Evolutionary conservation across 2,888 invertebrate genomes (phyloP).

Genomic region (Aphelenchoides bicaudatus): DNA sequence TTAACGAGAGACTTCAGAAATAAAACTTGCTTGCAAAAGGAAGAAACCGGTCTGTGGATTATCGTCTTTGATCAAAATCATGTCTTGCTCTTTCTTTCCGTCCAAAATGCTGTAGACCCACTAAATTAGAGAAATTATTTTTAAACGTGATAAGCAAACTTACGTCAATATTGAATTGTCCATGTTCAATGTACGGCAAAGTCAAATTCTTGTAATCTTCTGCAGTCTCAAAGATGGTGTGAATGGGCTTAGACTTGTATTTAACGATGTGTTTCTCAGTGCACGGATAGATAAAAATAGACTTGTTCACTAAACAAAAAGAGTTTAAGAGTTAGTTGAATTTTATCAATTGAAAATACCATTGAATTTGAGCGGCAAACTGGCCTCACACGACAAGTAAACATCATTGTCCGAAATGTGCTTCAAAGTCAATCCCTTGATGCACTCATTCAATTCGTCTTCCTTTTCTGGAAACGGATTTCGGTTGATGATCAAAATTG

Average conservation of each 20-base stretch:
- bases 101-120: slow-evolving; percentile 96
- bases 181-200: slow-evolving; percentile 71
- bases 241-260: slow-evolving; percentile 73
- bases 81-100: slow-evolving; percentile 81
- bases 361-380: slow-evolving; percentile 37
- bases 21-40: slow-evolving; percentile 77
- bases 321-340: slow-evolving; percentile 16
- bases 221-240: slow-evolving; percentile 79
- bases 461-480: slow-evolving; percentile 48
- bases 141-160: slow-evolving; percentile 9
- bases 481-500: slow-evolving; percentile 48
- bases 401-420: slow-evolving; percentile 49
- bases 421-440: slow-evolving; percentile 15
- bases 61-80: slow-evolving; percentile 77
- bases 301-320: slow-evolving; percentile 72
- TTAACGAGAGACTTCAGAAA: too few relatives aligned
- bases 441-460: slow-evolving; percentile 23
- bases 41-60: slow-evolving; percentile 79
- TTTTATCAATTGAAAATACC: slow-evolving; percentile 28
- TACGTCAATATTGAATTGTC: slow-evolving; percentile 61
- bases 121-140: slow-evolving; percentile 58
- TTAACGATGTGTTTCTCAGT: slow-evolving; percentile 85
- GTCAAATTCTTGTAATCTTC: slow-evolving; percentile 76
- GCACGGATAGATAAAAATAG: slow-evolving; percentile 86
- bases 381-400: slow-evolving; percentile 47